A percentile compares a stretch with the other conserved stretches of the same genome.
phyloP scores from a whole-genome alignment of 2,113 vertebrate species.

The Dascyllus trimaculatus region DNA sequence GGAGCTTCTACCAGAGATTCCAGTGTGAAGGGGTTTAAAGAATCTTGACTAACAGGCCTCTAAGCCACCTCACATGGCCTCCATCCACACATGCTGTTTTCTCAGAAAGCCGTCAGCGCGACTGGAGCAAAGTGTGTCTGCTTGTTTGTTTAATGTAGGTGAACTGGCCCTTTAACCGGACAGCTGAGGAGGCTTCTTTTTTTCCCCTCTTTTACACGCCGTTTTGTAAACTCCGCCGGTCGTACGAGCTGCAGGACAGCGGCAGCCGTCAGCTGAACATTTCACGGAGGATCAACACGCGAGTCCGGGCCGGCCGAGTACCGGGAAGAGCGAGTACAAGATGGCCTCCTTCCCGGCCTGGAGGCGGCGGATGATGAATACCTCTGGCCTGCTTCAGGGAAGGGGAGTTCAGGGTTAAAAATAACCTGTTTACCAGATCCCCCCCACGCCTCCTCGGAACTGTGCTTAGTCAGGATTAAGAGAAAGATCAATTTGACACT shows the following conservation, averaged over 20 bases:
- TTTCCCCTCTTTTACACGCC: background rate
- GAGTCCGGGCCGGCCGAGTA: conserved; percentile 5
- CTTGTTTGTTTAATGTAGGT: background rate
- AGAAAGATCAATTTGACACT: conserved; percentile 62
- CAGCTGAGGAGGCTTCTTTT: background rate
- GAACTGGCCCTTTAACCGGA: conserved; percentile 7
- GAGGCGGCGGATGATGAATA: conserved; percentile 37
- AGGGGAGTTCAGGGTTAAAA: conserved; percentile 58
- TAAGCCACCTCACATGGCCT: no score
- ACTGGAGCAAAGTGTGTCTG: background rate
- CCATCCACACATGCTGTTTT: no score
- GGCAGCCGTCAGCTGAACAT: background rate
- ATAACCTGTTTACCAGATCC: conserved; percentile 79
- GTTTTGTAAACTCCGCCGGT: conserved; percentile 14
- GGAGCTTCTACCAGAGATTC: no score
- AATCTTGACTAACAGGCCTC: no score
- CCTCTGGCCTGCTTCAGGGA: conserved; percentile 41
- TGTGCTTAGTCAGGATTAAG: conserved; percentile 48
- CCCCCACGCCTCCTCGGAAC: conserved; percentile 43
- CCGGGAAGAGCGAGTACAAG: conserved; percentile 37
- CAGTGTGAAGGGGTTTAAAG: no score
- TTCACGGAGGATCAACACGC: conserved; percentile 7
- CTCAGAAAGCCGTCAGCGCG: no score
- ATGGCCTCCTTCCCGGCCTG: conserved; percentile 10
- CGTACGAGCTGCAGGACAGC: conserved; percentile 10